These are phyloP conservation scores for Albula glossodonta DNA, from an alignment of 2,113 vertebrate species.

Conservation along the genomic window DNA sequence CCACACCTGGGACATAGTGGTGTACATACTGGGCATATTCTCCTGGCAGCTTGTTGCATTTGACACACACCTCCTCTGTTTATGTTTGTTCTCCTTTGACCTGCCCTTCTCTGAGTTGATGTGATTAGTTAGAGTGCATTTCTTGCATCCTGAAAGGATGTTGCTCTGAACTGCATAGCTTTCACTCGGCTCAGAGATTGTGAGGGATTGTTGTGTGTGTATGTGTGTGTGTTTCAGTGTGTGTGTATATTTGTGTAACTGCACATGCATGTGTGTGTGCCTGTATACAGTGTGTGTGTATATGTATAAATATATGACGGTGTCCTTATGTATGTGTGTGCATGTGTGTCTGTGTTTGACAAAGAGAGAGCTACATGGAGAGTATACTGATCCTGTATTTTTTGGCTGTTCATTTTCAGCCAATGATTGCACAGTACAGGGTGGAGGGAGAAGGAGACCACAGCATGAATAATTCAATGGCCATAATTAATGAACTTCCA, in stretches of 20 bases:
- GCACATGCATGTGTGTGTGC: background rate
- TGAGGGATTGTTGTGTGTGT: background rate
- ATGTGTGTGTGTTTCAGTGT: background rate
- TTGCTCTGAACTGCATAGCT: no score
- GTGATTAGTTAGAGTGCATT: no score
- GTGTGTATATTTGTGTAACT: conserved; percentile 8
- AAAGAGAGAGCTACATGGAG: background rate
- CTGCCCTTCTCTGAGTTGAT: no score
- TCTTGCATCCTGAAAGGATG: no score
- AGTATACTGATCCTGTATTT: conserved; percentile 16
- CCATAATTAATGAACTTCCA: background rate
- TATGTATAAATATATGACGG: background rate
- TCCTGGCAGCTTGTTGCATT: no score
- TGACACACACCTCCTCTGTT: no score
- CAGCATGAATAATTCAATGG: background rate
- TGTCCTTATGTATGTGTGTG: background rate
- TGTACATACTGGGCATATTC: no score
- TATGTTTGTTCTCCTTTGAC: no score
- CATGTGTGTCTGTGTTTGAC: conserved; percentile 15
- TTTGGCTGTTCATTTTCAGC: background rate
- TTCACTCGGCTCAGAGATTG: no score
- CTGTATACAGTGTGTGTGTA: background rate
- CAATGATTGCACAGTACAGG: background rate
- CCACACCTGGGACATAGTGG: no score
- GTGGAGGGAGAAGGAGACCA: background rate